Evolutionary conservation across 2,797 vertebrate genomes (phyloP), one percentile per base, ranked within the genome.

Genomic region (Melanotaenia maccullochi): DNA sequence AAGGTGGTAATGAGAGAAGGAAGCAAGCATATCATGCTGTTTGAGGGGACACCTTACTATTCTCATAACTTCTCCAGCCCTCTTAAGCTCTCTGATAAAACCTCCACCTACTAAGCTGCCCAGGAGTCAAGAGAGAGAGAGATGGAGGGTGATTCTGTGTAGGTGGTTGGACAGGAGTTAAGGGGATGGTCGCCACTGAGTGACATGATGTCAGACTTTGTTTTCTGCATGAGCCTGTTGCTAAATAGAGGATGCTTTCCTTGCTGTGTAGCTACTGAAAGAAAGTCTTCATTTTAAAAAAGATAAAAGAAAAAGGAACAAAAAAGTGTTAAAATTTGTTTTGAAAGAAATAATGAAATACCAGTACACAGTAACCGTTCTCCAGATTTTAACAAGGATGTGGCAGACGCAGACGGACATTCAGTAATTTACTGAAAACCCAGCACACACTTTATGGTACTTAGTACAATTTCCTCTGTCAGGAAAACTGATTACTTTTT

Each of bases 51-150:
- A 75, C 55, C 71, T 80, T 36, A 47, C 73, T 83, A 71, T 82
- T 82, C 82, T 82, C 72, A 73, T 28, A 82, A 60, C 76, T 75
- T 78, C 81, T 84, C 60, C 76, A 78, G 18, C 68, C 57, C 74
- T 80, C 78, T 89, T 70, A n/a, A 74, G 33, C 42, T 58, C 22
- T 24, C 54, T 25, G 59, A 81, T 59, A 68, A 58, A 76, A 74
- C 55, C 12, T 9, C 47, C 70, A 51, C 52, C 66, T 40, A 33
- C 51, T 54, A 68, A 67, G 47, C 35, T 32, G 4, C 1, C 25
- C 25, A 28, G 25, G 25, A 28, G 25, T 28, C 25, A 28, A 11
- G 24, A 44, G 4, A 44, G 12, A 11, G 24, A 44, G 4, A 44
- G 12, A 18, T 42, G 1, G 51, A 35, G 44, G 11, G 30, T 22